Percentiles rank a stretch among this genome's conserved stretches.
These are phyloP conservation scores for Amphipoea oculea DNA, from an alignment of 2,888 invertebrate genomes.

Conservation along the genomic window DNA sequence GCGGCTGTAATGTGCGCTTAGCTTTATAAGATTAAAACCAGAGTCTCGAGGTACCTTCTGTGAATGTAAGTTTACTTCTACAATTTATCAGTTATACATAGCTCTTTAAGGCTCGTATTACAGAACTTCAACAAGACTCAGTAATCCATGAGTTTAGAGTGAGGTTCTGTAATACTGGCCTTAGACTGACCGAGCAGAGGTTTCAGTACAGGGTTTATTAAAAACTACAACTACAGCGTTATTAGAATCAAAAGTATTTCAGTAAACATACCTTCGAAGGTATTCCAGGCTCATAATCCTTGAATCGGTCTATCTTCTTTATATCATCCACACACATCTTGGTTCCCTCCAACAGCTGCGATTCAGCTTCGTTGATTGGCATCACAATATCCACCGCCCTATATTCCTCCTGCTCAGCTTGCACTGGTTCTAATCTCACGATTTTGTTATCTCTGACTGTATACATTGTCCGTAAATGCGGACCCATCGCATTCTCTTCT, in stretches of 20 bases:
- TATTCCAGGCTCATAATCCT: slow-evolving; percentile 88
- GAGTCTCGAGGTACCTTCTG: background rate
- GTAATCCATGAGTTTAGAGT: background rate
- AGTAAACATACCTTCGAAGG: slow-evolving; percentile 85
- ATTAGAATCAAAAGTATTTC: background rate
- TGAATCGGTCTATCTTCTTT: slow-evolving; percentile 88
- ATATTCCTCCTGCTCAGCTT: slow-evolving; percentile 70
- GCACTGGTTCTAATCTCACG: slow-evolving; percentile 81
- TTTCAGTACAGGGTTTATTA: background rate
- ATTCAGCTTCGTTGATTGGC: slow-evolving; percentile 81
- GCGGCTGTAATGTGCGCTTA: background rate
- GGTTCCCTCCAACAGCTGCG: slow-evolving; percentile 84
- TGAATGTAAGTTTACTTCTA: background rate
- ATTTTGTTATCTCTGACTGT: slow-evolving; percentile 89
- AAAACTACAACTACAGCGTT: background rate
- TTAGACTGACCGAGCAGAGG: background rate
- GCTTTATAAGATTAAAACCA: background rate
- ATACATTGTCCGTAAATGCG: slow-evolving; percentile 84
- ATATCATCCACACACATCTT: slow-evolving; percentile 89
- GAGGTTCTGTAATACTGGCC: background rate
- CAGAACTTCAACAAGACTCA: background rate
- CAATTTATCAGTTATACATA: background rate
- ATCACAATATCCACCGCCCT: slow-evolving; percentile 81
- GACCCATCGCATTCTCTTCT: slow-evolving; percentile 71
- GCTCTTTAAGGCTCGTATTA: background rate